Evolutionary conservation across 2,888 invertebrate genomes (phyloP).

Genomic region (Sycophila texana): DNA sequence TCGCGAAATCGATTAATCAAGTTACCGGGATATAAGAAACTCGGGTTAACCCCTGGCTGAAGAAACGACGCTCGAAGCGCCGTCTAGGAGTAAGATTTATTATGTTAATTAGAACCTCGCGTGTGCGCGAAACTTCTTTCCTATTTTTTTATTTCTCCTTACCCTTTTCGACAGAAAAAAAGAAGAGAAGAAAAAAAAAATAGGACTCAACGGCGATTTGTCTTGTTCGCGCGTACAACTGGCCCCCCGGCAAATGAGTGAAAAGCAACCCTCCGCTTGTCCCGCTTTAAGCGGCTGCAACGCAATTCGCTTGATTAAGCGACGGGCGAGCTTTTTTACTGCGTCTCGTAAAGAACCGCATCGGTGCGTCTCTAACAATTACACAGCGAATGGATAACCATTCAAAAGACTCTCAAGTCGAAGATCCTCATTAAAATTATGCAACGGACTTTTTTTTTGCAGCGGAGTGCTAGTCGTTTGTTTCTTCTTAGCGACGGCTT

Average conservation of each 20-base stretch:
- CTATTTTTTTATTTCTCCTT: not conserved
- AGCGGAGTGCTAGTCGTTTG: no score
- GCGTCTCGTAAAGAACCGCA: constrained; percentile 10
- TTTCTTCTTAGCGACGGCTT: no score
- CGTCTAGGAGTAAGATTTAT: constrained; percentile 36
- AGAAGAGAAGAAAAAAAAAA: no score
- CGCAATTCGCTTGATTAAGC: constrained; percentile 37
- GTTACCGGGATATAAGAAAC: constrained; percentile 2
- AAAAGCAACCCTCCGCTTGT: not conserved
- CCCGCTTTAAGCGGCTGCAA: not conserved
- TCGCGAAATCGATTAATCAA: constrained; percentile 45
- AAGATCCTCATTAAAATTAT: constrained; percentile 41
- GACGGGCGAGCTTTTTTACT: constrained; percentile 20
- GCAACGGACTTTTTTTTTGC: not conserved
- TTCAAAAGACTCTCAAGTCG: not conserved
- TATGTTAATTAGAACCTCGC: constrained; percentile 38
- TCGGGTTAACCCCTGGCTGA: not conserved
- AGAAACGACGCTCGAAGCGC: constrained; percentile 1
- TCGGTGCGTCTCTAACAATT: constrained; percentile 18
- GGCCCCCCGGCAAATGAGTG: not conserved
- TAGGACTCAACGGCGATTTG: not conserved
- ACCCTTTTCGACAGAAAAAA: no score
- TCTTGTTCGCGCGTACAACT: not conserved
- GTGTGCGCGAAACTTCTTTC: not conserved
- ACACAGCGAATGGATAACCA: constrained; percentile 16